Conservation (phyloP, 1,140 invertebrate genomes). For the Heliconius hermathena region DNA sequence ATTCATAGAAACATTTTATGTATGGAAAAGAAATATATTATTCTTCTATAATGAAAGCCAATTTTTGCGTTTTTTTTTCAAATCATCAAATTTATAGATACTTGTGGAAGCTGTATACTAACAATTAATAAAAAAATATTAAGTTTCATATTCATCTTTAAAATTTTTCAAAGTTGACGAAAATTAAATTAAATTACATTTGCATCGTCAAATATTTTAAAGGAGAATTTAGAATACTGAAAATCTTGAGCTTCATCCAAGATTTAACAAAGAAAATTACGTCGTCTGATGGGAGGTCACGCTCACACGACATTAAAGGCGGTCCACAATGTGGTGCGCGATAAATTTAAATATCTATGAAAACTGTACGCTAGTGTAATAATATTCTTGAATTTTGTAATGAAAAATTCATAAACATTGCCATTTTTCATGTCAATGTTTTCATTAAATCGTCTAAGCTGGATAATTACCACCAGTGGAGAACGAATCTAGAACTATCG, state of each 20-base stretch:
- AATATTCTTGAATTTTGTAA: not conserved
- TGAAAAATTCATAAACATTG: not conserved
- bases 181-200: constrained; percentile 18
- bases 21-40: not conserved
- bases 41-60: not conserved
- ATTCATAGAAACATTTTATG: not conserved
- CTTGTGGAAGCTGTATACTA: no score
- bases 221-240: constrained; percentile 24
- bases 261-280: constrained; percentile 45
- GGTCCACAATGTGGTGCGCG: constrained; percentile 1
- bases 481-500: no score
- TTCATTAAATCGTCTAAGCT: no score
- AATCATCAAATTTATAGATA: no score
- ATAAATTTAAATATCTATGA: constrained; percentile 8
- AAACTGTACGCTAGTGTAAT: not conserved
- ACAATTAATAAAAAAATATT: no score
- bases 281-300: constrained; percentile 22
- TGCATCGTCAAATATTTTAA: not conserved
- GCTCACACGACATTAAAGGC: constrained; percentile 14
- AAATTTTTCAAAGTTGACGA: not conserved
- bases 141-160: not conserved
- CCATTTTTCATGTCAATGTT: no score
- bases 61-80: no score
- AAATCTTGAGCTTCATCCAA: constrained; percentile 44
- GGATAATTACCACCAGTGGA: no score